phyloP scores from a whole-genome alignment of 2,113 vertebrate species.

The rabbit (Oryctolagus cuniculus) region mOryCun1.1 NC_091436.1:51186501-51187000 shows the following conservation, averaged over 20 bases:
- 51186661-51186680: background rate
- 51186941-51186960: background rate
- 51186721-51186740: background rate
- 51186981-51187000: background rate
- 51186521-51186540: background rate
- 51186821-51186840: background rate
- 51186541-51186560: background rate
- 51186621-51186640: background rate
- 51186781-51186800: too few species aligned
- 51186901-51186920: background rate
- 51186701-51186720: background rate
- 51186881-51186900: background rate
- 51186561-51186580: background rate
- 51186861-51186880: background rate
- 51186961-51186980: background rate
- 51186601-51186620: background rate
- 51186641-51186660: background rate
- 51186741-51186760: background rate
- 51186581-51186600: background rate
- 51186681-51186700: background rate
- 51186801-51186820: background rate
- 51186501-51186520: background rate
- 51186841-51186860: background rate
- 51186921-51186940: constrained; percentile 19
- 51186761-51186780: background rate